Conservation (phyloP, 2,797 vertebrate species). For the Forpus xanthops region DNA sequence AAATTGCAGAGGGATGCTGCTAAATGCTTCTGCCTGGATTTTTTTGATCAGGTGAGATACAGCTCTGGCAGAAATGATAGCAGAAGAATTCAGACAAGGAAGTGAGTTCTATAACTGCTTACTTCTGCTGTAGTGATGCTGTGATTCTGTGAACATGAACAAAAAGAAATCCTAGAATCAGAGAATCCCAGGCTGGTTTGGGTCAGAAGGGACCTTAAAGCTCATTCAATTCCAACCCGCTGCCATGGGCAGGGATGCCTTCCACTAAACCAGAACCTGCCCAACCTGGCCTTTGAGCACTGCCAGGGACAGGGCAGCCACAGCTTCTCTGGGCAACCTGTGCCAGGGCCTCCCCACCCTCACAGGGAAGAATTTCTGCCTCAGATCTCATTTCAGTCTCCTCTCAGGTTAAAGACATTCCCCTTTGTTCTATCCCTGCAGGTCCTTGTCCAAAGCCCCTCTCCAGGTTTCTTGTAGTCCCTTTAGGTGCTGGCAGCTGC, state of each 20-base stretch:
- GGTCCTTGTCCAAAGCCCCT: background rate
- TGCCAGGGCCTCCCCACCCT: too few species aligned
- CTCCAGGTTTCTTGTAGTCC: background rate
- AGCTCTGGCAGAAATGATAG: background rate
- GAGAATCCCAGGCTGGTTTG: background rate
- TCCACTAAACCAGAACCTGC: background rate
- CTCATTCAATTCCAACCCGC: background rate
- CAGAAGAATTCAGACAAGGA: background rate
- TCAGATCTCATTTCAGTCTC: background rate
- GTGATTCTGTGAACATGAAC: background rate
- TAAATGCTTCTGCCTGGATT: background rate
- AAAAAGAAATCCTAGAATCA: background rate
- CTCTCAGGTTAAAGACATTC: background rate
- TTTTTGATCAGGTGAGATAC: background rate
- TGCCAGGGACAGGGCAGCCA: background rate
- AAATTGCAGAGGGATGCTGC: background rate
- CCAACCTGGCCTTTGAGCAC: background rate
- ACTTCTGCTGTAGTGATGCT: background rate
- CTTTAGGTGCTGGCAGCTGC: background rate
- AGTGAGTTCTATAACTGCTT: background rate
- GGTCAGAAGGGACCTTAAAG: background rate
- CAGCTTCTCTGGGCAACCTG: background rate
- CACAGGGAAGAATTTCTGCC: background rate
- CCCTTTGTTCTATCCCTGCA: background rate
- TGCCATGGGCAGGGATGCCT: background rate